Base-by-base conservation (phyloP, 2,888 invertebrate genomes). In the Quadroppia sp. region DNA sequence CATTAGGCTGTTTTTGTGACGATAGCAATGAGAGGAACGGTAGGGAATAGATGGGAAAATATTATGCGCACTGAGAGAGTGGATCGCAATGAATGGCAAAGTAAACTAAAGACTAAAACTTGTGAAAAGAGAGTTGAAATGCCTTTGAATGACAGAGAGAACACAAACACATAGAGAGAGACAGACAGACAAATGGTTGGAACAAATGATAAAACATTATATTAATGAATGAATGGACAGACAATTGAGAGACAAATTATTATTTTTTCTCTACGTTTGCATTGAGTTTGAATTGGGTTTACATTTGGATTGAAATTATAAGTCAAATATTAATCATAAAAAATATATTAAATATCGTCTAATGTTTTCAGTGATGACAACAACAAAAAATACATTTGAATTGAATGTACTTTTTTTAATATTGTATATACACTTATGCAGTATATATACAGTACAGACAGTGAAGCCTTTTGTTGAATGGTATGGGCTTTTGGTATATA, bases 161-260 rank as follows among this genome's bases (percentile, higher is more conserved):
- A 20, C 23, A 23, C 23, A 50, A 7, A 50, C 6, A 23, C 23
- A 23, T 7, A 15, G 50, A 3, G 45, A 45, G 17, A 36, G 4
- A 50, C 4, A 50, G 50, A 50, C 50, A 50, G 50, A 50, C 23
- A 50, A 50, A 50, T 20, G n/a, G 50, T 1, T n/a, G 11, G 50
- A 50, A 45, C 45, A 45, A 45, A 45, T 36, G 36, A 45, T 45
- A 45, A 45, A 45, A 45, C 36, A 36, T 36, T 45, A 45, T 45
- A 45, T 45, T 36, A 45, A 45, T 45, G 45, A 45, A 45, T 45
- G 11, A 45, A n/a, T n/a, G 45, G 2, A 36, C 4, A 9, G 6
- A 36, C 36, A 36, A 36, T 36, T 36, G 36, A 36, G 9, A 36
- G 36, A 9, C 36, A 36, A 36, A 36, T 36, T 36, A 36, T 36